Conservation (phyloP, 2,797 vertebrate species). For the Myripristis murdjan region DNA sequence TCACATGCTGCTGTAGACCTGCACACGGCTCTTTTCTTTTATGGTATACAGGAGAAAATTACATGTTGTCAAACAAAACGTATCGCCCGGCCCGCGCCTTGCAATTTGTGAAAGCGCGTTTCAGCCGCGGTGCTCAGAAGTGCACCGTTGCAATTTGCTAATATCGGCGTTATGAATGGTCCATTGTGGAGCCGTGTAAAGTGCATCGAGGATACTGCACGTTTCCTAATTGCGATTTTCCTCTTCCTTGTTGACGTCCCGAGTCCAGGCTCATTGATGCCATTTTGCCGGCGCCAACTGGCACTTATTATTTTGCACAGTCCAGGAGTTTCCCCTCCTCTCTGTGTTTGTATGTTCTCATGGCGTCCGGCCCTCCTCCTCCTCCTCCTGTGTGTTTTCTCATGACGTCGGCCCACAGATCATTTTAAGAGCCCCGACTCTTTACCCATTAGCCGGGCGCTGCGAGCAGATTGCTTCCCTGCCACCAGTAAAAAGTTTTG, state of each 20-base stretch:
- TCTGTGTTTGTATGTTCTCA: background rate
- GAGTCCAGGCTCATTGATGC: background rate
- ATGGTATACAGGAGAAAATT: background rate
- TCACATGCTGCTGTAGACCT: background rate
- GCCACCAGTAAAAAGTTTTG: slow-evolving; percentile 46
- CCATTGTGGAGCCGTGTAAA: slow-evolving; percentile 36
- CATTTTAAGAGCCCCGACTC: slow-evolving; percentile 8
- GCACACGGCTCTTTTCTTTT: background rate
- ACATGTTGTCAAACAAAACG: background rate
- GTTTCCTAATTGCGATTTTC: slow-evolving; percentile 49
- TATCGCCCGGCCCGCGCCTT: background rate
- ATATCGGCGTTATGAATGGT: slow-evolving; percentile 55
- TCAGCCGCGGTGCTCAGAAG: slow-evolving; percentile 18
- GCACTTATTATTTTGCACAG: background rate
- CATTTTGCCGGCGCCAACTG: background rate
- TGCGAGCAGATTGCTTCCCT: slow-evolving; percentile 39
- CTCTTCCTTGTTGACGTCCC: background rate
- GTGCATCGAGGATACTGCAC: slow-evolving; percentile 41
- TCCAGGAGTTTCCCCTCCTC: background rate
- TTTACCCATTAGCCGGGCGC: slow-evolving; percentile 17
- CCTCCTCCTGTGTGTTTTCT: background rate
- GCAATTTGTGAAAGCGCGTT: slow-evolving; percentile 18
- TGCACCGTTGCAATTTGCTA: slow-evolving; percentile 43
- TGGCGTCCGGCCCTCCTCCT: background rate
- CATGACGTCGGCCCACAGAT: background rate